These are phyloP conservation scores for Osmoderma eremita DNA, from an alignment of 2,888 invertebrate genomes.

Conservation along the genomic window DNA sequence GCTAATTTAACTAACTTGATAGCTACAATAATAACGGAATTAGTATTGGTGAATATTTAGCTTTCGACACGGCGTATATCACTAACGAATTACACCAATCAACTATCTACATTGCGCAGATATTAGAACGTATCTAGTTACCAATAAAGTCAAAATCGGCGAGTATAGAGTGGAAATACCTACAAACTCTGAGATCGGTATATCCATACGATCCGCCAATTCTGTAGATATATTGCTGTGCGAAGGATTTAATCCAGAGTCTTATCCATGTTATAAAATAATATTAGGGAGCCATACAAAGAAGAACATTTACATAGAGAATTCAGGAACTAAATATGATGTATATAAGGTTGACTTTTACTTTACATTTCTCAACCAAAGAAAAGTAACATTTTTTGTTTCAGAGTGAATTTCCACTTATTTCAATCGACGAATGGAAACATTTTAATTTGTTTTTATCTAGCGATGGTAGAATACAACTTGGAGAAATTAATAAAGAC, in stretches of 20 bases:
- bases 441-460: slow-evolving; percentile 54
- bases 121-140: slow-evolving; percentile 54
- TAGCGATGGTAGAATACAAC: slow-evolving; percentile 50
- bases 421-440: slow-evolving; percentile 58
- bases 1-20: too few species aligned
- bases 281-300: slow-evolving; percentile 50
- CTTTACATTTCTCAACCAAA: slow-evolving; percentile 13
- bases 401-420: slow-evolving; percentile 53
- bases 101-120: slow-evolving; percentile 49
- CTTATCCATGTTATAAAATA: slow-evolving; percentile 58
- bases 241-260: slow-evolving; percentile 56
- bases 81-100: not conserved
- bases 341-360: slow-evolving; percentile 21
- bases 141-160: slow-evolving; percentile 54
- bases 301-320: slow-evolving; percentile 51
- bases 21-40: too few species aligned
- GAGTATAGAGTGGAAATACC: slow-evolving; percentile 53
- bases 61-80: too few species aligned
- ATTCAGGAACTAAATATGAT: slow-evolving; percentile 46
- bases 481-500: slow-evolving; percentile 54
- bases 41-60: too few species aligned
- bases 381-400: slow-evolving; percentile 39
- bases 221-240: slow-evolving; percentile 56
- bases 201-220: slow-evolving; percentile 56
- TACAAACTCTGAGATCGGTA: slow-evolving; percentile 50